These are phyloP conservation scores for Ecdyonurus torrentis DNA, from an alignment of 2,888 invertebrate species.

Conservation along the genomic window DNA sequence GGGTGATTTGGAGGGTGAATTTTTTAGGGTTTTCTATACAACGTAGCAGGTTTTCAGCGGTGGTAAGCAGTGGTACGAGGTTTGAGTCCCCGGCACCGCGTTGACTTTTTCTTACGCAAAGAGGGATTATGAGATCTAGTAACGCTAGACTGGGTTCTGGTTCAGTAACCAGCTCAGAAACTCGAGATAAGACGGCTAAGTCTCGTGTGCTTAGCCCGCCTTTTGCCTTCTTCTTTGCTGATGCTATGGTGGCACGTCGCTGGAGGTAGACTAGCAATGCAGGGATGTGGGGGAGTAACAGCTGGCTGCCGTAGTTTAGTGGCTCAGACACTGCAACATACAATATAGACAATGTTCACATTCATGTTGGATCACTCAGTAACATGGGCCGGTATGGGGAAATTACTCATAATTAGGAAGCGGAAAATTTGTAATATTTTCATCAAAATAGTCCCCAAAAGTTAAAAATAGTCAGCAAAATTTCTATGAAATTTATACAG, in stretches of 20 bases:
- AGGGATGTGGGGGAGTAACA: slow-evolving; percentile 56
- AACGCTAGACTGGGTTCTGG: slow-evolving; percentile 49
- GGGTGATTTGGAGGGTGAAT: slow-evolving; percentile 6
- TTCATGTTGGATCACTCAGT: too few relatives aligned
- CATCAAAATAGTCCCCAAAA: too few relatives aligned
- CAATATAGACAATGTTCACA: too few relatives aligned
- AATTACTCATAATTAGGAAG: too few relatives aligned
- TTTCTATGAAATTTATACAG: too few relatives aligned
- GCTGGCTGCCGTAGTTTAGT: slow-evolving; percentile 52
- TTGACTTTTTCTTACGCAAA: slow-evolving; percentile 45
- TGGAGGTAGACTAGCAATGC: slow-evolving; percentile 52
- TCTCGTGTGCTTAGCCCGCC: slow-evolving; percentile 47
- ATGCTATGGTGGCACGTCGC: slow-evolving; percentile 35
- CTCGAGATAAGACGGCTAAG: slow-evolving; percentile 52
- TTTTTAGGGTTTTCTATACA: slow-evolving; percentile 30
- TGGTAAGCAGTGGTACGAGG: slow-evolving; percentile 49
- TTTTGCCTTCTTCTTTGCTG: slow-evolving; percentile 29
- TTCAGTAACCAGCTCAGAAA: slow-evolving; percentile 56
- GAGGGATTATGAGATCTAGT: slow-evolving; percentile 50
- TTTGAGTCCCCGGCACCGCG: slow-evolving; percentile 46
- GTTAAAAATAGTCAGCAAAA: too few relatives aligned
- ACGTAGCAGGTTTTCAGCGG: slow-evolving; percentile 55
- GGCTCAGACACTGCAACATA: not conserved
- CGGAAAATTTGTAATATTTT: too few relatives aligned
- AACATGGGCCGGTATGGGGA: too few relatives aligned